These are phyloP conservation scores for Cephus pygmeus DNA, from an alignment of 2,888 invertebrate genomes.

Conservation along the genomic window DNA sequence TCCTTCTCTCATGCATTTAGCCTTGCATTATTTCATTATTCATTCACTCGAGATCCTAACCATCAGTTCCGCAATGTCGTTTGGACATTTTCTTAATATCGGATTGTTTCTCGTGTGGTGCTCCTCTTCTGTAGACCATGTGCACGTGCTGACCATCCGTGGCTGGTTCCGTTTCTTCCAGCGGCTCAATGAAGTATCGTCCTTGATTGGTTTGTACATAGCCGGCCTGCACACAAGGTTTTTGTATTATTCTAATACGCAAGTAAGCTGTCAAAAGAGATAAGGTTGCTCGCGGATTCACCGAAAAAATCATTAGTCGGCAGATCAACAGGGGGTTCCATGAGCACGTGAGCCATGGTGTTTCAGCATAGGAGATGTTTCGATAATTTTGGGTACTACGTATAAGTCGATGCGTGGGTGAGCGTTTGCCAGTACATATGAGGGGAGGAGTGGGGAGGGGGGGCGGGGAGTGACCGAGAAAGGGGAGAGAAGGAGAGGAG, in stretches of 20 bases:
- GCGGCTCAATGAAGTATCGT: constrained; percentile 73
- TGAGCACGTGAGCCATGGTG: background rate
- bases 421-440: background rate
- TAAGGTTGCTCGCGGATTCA: background rate
- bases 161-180: constrained; percentile 67
- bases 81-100: constrained; percentile 21
- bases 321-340: background rate
- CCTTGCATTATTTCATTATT: background rate
- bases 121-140: constrained; percentile 65
- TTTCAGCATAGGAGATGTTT: background rate
- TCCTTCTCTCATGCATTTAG: background rate
- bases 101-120: constrained; percentile 34
- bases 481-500: background rate
- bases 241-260: background rate
- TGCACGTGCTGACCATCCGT: constrained; percentile 69
- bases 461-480: background rate
- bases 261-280: background rate
- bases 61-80: constrained; percentile 46
- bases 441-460: background rate
- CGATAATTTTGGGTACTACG: background rate
- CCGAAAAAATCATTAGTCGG: background rate
- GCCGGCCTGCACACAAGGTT: constrained; percentile 65
- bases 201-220: constrained; percentile 68
- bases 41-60: constrained; percentile 30
- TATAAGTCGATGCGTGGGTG: background rate